Percentiles rank a stretch among this genome's conserved stretches.
Conservation (phyloP, 37 sponge, comb jelly and placozoan species). For the Lycopodina hypogea region DNA sequence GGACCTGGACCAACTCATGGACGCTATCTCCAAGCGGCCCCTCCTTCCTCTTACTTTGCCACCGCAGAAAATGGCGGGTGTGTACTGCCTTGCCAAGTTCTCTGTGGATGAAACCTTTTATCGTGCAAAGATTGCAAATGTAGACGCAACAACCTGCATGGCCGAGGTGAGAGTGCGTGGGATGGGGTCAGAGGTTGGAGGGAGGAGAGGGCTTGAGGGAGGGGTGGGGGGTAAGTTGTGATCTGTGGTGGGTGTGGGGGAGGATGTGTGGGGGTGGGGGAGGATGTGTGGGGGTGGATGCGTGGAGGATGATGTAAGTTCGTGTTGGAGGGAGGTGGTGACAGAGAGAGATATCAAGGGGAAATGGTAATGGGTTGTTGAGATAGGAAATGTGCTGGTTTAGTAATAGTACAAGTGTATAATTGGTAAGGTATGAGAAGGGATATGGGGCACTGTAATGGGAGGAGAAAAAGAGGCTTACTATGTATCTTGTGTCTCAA, state of each 20-base stretch:
- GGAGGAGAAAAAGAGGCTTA: neutral
- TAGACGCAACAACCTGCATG: neutral
- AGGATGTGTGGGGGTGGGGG: neutral
- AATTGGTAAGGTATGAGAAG: no score
- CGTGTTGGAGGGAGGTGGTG: no score
- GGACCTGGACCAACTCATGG: slow-evolving; percentile 35
- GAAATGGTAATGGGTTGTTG: no score
- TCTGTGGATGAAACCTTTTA: slow-evolving; percentile 66
- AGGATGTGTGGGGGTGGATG: no score
- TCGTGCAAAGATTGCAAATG: slow-evolving; percentile 51
- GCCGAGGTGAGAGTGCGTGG: slow-evolving; percentile 11
- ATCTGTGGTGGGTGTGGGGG: neutral
- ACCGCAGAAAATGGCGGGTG: slow-evolving; percentile 36
- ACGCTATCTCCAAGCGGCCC: slow-evolving; percentile 26
- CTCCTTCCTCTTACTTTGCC: slow-evolving; percentile 18
- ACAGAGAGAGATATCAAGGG: no score
- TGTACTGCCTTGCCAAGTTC: slow-evolving; percentile 73
- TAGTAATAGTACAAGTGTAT: no score
- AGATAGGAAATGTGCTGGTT: no score
- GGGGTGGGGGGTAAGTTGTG: neutral
- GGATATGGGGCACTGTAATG: neutral
- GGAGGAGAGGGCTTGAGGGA: neutral
- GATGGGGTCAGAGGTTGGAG: neutral
- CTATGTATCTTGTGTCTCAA: no score
- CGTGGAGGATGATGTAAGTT: no score